phyloP scores from a whole-genome alignment of 2,113 vertebrate genomes.

The Nothoprocta pentlandii region DNA sequence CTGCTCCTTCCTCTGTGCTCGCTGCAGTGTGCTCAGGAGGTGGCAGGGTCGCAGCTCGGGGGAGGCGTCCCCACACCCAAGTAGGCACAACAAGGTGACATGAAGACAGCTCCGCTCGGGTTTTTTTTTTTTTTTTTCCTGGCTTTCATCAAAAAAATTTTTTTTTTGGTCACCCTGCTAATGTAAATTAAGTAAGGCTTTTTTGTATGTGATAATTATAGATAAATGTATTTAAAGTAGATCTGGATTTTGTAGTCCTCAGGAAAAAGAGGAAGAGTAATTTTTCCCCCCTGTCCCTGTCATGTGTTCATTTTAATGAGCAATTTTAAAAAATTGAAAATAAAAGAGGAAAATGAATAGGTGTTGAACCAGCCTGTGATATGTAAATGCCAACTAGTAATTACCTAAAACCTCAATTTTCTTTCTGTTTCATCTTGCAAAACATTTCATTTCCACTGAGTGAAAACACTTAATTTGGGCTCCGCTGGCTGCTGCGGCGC shows the following conservation, averaged over 20 bases:
- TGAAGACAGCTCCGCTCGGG: slow-evolving; percentile 1
- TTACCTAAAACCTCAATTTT: slow-evolving; percentile 89
- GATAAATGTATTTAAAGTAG: slow-evolving; percentile 76
- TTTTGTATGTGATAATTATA: slow-evolving; percentile 68
- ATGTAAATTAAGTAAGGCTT: slow-evolving; percentile 72
- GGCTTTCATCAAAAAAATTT: not conserved
- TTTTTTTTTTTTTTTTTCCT: not conserved
- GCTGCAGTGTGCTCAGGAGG: not conserved
- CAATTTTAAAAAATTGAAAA: slow-evolving; percentile 88
- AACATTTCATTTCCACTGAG: slow-evolving; percentile 86
- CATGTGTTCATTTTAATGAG: slow-evolving; percentile 86
- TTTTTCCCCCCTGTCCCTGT: slow-evolving; percentile 77
- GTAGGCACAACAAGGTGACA: slow-evolving; percentile 42
- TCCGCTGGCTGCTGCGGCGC: slow-evolving; percentile 27
- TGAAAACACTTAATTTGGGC: slow-evolving; percentile 84
- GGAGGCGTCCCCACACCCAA: not conserved
- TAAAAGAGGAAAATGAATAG: slow-evolving; percentile 89
- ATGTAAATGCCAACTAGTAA: slow-evolving; percentile 89
- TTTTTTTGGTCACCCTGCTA: slow-evolving; percentile 23
- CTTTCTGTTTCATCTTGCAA: slow-evolving; percentile 88
- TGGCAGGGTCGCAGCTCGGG: not conserved
- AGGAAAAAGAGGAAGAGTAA: slow-evolving; percentile 74
- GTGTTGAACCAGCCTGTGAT: slow-evolving; percentile 88
- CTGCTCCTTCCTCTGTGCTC: slow-evolving; percentile 20
- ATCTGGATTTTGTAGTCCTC: slow-evolving; percentile 77